Percentiles rank a stretch among this genome's conserved stretches.
phyloP scores from a whole-genome alignment of 2,888 invertebrate species.

The Clanis bilineata region DNA sequence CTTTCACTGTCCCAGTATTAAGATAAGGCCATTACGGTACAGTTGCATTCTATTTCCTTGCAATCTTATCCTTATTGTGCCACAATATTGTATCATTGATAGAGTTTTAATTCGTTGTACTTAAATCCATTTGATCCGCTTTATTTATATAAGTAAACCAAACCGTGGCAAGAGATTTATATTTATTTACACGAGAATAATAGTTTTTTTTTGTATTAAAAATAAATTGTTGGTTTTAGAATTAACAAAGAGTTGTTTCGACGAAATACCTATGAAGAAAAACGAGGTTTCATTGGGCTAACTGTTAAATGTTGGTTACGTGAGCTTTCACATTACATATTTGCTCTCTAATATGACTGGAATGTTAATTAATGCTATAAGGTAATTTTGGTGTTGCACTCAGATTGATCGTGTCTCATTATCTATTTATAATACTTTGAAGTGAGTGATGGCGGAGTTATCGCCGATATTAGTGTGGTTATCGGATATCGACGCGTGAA shows the following conservation, averaged over 20 bases:
- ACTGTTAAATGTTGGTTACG: too few relatives aligned
- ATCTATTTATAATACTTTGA: slow-evolving; percentile 2
- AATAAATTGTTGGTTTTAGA: neutral
- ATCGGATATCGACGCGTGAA: slow-evolving; percentile 9
- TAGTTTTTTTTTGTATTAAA: neutral
- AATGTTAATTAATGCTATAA: neutral
- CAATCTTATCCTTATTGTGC: neutral
- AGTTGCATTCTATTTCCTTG: neutral
- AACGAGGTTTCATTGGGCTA: too few relatives aligned
- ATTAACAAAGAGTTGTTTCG: neutral
- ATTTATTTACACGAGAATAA: neutral
- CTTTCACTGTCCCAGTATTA: neutral
- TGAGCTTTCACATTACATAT: neutral
- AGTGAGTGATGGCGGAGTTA: neutral
- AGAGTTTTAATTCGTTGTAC: neutral
- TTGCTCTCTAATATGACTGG: too few relatives aligned
- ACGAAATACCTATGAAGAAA: neutral
- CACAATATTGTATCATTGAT: neutral
- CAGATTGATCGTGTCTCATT: neutral
- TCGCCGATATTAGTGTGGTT: slow-evolving; percentile 1
- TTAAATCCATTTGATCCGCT: neutral
- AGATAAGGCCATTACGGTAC: neutral
- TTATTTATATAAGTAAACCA: neutral
- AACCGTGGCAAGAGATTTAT: neutral
- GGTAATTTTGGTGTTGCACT: neutral